A percentile compares a stretch with the other conserved stretches of the same genome.
These are phyloP conservation scores for Xestia xanthographa DNA, from an alignment of 2,888 invertebrate genomes.

Conservation along the genomic window DNA sequence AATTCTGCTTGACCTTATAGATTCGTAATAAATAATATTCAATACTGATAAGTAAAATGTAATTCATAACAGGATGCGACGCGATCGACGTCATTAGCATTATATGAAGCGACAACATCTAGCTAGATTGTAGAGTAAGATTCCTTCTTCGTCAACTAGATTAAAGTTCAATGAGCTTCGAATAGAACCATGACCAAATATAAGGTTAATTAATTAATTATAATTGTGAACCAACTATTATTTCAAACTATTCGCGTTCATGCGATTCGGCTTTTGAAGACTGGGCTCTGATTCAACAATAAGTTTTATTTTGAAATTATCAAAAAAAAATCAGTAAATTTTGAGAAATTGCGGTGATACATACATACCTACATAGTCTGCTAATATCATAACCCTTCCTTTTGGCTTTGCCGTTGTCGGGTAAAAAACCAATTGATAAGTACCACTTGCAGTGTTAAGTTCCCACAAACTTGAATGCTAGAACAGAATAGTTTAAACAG, in stretches of 20 bases:
- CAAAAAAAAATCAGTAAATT: neutral
- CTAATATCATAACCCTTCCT: too few relatives aligned
- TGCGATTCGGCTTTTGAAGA: neutral
- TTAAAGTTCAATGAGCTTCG: neutral
- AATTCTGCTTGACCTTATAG: slow-evolving; percentile 40
- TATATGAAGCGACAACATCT: slow-evolving; percentile 8
- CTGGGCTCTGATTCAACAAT: neutral
- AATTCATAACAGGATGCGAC: slow-evolving; percentile 8
- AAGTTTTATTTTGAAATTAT: neutral
- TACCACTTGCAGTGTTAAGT: neutral
- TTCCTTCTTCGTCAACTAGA: neutral
- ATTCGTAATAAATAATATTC: slow-evolving; percentile 17
- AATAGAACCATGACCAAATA: neutral
- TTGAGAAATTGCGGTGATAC: neutral
- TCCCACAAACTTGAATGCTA: slow-evolving; percentile 13
- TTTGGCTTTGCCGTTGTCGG: too few relatives aligned
- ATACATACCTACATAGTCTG: neutral
- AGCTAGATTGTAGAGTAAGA: slow-evolving; percentile 1
- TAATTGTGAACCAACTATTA: too few relatives aligned
- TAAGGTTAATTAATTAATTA: slow-evolving; percentile 2
- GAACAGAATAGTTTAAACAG: slow-evolving; percentile 9
- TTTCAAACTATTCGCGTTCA: neutral
- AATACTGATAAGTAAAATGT: slow-evolving; percentile 22
- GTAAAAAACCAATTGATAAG: neutral
- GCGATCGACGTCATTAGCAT: slow-evolving; percentile 7